Evolutionary conservation across 1,140 invertebrate species (phyloP).

Genomic region (Apocrypta bakeri): DNA sequence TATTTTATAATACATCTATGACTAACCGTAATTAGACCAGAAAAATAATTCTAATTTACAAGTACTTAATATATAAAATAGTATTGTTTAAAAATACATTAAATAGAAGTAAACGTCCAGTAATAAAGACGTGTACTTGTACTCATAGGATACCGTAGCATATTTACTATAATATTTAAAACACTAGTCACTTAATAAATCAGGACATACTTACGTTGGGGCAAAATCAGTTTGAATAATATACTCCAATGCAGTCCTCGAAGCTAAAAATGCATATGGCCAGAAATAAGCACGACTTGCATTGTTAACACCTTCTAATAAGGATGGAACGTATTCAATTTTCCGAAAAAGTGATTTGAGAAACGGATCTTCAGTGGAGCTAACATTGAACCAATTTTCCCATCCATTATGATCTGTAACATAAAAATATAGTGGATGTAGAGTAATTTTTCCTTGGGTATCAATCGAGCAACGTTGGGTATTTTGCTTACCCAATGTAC

Average conservation of each 20-base stretch:
- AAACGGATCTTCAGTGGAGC: conserved; percentile 71
- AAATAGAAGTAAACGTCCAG: too few relatives aligned
- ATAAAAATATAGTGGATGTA: neutral
- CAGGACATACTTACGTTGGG: conserved; percentile 69
- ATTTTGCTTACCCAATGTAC: conserved; percentile 75
- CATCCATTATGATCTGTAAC: conserved; percentile 80
- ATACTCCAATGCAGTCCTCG: conserved; percentile 80
- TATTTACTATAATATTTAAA: too few relatives aligned
- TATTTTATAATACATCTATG: too few relatives aligned
- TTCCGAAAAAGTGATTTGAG: conserved; percentile 78
- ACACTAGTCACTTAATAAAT: too few relatives aligned
- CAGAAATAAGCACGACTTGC: conserved; percentile 82
- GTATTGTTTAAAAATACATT: too few relatives aligned
- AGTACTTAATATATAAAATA: too few relatives aligned
- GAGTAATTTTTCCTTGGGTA: too few relatives aligned
- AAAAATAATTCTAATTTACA: too few relatives aligned
- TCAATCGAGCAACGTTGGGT: too few relatives aligned
- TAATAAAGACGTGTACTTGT: too few relatives aligned
- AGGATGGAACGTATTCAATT: conserved; percentile 78
- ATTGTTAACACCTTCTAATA: conserved; percentile 80
- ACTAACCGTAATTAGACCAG: too few relatives aligned
- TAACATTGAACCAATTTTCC: conserved; percentile 82
- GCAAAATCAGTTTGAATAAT: conserved; percentile 82
- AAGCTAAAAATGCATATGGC: conserved; percentile 83
- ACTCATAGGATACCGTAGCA: too few relatives aligned